These are phyloP conservation scores for Merluccius polli DNA, from an alignment of 2,797 vertebrate genomes.

Conservation along the genomic window DNA sequence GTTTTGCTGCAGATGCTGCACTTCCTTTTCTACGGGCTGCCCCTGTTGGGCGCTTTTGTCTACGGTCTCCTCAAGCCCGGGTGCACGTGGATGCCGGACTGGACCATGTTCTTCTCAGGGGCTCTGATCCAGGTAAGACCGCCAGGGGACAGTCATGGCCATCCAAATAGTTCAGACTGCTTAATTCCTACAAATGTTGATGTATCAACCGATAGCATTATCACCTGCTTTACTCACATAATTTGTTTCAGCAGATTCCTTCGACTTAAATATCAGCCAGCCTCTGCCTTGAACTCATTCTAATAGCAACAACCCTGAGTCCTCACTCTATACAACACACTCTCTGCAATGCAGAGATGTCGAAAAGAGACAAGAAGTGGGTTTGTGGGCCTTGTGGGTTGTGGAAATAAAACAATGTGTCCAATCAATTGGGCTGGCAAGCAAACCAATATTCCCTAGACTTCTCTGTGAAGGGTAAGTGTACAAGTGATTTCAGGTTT, in stretches of 20 bases:
- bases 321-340: conserved; percentile 6
- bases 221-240: background rate
- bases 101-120: conserved; percentile 81
- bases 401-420: background rate
- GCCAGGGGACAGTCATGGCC: background rate
- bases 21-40: conserved; percentile 81
- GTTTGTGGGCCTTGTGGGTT: background rate
- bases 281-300: conserved; percentile 17
- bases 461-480: background rate
- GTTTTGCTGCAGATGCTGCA: conserved; percentile 79
- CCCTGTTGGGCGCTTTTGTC: conserved; percentile 74
- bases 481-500: background rate
- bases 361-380: background rate
- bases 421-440: background rate
- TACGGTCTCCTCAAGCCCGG: conserved; percentile 82
- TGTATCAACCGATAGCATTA: conserved; percentile 28
- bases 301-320: conserved; percentile 25
- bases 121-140: conserved; percentile 81
- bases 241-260: background rate
- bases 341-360: background rate
- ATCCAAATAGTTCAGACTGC: conserved; percentile 23
- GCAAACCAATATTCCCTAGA: background rate
- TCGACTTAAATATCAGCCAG: conserved; percentile 27
- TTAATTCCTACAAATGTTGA: background rate
- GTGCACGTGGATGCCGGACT: conserved; percentile 86